Base-by-base conservation (phyloP, 2,113 vertebrate genomes). In the Canis aureus region DNA sequence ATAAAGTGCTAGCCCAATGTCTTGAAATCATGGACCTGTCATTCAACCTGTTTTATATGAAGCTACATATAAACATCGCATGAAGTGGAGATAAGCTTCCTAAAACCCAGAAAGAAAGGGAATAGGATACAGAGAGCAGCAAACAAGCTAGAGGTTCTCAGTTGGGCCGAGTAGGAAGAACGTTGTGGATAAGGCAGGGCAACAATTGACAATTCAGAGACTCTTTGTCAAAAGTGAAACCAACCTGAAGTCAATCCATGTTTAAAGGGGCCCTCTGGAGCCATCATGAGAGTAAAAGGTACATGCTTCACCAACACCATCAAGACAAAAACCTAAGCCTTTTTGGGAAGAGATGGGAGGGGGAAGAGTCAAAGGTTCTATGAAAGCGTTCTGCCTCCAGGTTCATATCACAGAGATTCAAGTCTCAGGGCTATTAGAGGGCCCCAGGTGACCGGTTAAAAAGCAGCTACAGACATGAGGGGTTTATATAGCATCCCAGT, bases 381-480 rank as follows among this genome's bases (percentile, higher is more conserved):
- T 87, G 85, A 95, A 97, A 98, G 96, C 60, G 2, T 78, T 95
- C 97, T 89, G 83, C 92, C 97, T 98, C 95, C 38, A 64, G 92
- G 96, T 94, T 91, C 76, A 53, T 94, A 96, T 96, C 95, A 98
- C 97, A 95, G 91, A 97, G 89, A 96, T 92, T 93, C 96, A 69
- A 95, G 95, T 97, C 94, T 97, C 94, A 22, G 92, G 92, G 96
- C 96, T 95, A 96, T 95, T 92, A 96, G 87, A 97, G 95, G 95
- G 91, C 97, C 97, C 96, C 97, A 83, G 93, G 95, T 94, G 96
- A 96, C 94, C 92, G 62, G 94, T 91, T 97, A 94, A 97, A 97
- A 97, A 94, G 97, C 94, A 67, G 73, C 95, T 69, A 84, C 91
- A 95, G 91, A 96, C 94, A 85, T 27, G 15, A 96, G 66, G 94